Conservation (phyloP, 1,140 invertebrate genomes). For the Drosophila mayri region DNA sequence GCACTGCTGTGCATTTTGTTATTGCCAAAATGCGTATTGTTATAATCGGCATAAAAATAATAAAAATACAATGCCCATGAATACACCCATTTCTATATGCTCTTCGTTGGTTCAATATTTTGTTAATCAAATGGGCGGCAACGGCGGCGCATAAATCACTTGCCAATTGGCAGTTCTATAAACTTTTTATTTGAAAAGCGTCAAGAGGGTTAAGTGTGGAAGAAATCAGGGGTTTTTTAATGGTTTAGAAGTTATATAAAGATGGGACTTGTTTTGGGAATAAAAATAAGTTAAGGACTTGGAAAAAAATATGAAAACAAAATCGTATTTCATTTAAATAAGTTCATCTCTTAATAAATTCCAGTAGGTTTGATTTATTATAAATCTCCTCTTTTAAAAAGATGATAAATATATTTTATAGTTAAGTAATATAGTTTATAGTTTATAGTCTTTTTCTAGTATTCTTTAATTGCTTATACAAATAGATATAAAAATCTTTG, state of each 20-base stretch:
- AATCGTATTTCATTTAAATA: no score
- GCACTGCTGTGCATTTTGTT: slow-evolving; percentile 40
- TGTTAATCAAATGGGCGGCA: slow-evolving; percentile 74
- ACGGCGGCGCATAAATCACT: slow-evolving; percentile 62
- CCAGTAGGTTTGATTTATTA: background rate
- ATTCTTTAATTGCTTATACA: no score
- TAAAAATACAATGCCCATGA: slow-evolving; percentile 50
- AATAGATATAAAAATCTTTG: background rate
- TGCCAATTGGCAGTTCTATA: slow-evolving; percentile 21
- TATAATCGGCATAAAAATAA: slow-evolving; percentile 64
- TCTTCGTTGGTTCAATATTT: slow-evolving; percentile 42
- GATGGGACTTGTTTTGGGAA: background rate
- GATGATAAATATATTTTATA: background rate
- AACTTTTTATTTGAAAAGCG: slow-evolving; percentile 20
- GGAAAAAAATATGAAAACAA: background rate
- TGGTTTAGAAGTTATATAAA: background rate
- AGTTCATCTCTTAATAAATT: background rate
- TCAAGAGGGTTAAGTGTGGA: slow-evolving; percentile 36
- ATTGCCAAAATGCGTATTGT: slow-evolving; percentile 65
- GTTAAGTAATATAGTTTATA: no score
- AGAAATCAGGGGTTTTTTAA: no score
- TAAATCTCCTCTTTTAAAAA: background rate
- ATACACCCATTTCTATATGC: slow-evolving; percentile 34
- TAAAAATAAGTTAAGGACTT: background rate
- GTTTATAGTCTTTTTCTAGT: no score